phyloP scores from a whole-genome alignment of 2,113 vertebrate genomes.

The Bucco capensis region DNA sequence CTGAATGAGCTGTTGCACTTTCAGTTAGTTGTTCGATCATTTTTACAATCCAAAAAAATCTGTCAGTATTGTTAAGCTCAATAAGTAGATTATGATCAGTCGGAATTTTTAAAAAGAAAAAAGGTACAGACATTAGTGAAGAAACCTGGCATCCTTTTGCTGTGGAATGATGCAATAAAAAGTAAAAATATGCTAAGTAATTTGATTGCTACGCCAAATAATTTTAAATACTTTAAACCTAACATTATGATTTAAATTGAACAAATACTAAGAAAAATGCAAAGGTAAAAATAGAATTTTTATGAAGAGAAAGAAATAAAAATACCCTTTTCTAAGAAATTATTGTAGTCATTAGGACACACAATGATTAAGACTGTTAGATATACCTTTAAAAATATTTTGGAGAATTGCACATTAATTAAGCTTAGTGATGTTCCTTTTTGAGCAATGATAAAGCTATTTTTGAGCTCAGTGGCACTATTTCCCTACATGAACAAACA shows the following conservation, averaged over 20 bases:
- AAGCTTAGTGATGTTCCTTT: slow-evolving; percentile 14
- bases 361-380: not conserved
- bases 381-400: not conserved
- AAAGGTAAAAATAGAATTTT: not conserved
- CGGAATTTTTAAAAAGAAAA: not conserved
- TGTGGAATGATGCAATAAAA: not conserved
- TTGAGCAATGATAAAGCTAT: not conserved
- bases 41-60: not conserved
- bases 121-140: not conserved
- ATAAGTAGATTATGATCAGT: not conserved
- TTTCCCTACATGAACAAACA: not conserved
- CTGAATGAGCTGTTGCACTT: not conserved
- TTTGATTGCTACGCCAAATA: not conserved
- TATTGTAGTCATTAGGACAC: not conserved
- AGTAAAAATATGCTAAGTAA: not conserved
- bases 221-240: not conserved
- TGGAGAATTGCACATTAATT: not conserved
- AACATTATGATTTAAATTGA: not conserved
- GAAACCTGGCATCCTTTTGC: not conserved
- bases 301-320: not conserved
- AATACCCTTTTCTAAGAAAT: not conserved
- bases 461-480: not conserved
- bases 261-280: not conserved
- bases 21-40: not conserved
- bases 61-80: not conserved